Percentiles rank a stretch among this genome's conserved stretches.
Conservation (phyloP, 2,113 vertebrate genomes). For the Tupaia chinensis region DNA sequence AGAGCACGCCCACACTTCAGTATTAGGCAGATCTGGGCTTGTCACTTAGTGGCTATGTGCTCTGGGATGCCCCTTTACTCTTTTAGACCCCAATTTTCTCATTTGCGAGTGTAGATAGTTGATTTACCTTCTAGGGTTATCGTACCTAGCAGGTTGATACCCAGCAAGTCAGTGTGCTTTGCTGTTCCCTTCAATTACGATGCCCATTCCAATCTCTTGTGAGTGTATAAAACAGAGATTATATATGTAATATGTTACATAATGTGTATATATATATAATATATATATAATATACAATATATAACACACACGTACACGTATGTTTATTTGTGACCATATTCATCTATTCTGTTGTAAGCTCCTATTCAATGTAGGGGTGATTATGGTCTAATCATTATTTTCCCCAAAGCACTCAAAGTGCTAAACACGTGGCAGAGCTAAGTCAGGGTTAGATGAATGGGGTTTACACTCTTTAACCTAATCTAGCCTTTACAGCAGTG, state of each 20-base stretch:
- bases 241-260: neutral
- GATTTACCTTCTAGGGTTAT: neutral
- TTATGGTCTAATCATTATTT: conserved; percentile 22
- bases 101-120: neutral
- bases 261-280: neutral
- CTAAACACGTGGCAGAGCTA: conserved; percentile 13
- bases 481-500: neutral
- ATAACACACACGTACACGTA: neutral
- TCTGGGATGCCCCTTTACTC: neutral
- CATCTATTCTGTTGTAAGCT: neutral
- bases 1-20: neutral
- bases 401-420: neutral
- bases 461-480: conserved; percentile 5
- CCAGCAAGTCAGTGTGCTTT: neutral
- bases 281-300: neutral
- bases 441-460: neutral
- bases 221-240: neutral
- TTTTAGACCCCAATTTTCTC: neutral
- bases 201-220: neutral
- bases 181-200: neutral
- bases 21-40: neutral
- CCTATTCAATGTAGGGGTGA: neutral
- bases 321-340: neutral
- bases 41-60: neutral
- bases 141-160: neutral